These are phyloP conservation scores for Emberiza fucata DNA, from an alignment of 2,113 vertebrate genomes.

Conservation along the genomic window DNA sequence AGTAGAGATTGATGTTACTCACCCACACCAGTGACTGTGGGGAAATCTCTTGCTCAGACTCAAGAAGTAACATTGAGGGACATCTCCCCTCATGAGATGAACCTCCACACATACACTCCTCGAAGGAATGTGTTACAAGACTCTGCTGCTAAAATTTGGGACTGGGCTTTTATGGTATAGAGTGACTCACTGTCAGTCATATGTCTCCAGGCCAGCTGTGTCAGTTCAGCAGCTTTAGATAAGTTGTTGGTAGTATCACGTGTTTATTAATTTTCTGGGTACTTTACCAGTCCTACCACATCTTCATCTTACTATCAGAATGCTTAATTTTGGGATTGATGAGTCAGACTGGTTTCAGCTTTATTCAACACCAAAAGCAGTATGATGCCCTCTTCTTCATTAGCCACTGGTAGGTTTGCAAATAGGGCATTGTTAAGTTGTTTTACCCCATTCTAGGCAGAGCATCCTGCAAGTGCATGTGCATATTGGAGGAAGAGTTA, in stretches of 20 bases:
- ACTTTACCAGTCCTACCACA: neutral
- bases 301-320: neutral
- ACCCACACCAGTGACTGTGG: neutral
- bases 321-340: neutral
- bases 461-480: neutral
- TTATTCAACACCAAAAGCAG: neutral
- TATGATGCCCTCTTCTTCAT: neutral
- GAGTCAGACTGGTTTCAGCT: neutral
- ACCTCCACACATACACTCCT: neutral
- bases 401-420: neutral
- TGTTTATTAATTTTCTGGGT: neutral
- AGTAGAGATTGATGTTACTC: neutral
- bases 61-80: neutral
- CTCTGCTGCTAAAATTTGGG: rapidly evolving
- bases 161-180: neutral
- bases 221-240: neutral
- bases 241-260: neutral
- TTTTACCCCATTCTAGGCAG: neutral
- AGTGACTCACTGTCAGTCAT: neutral
- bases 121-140: neutral
- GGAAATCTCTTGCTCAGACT: neutral
- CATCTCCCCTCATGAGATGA: neutral
- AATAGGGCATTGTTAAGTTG: neutral
- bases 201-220: neutral
- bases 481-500: neutral